A percentile compares a stretch with the other conserved stretches of the same genome.
These are phyloP conservation scores for Leptopilina clavipes DNA, from an alignment of 1,140 invertebrate species.

Conservation along the genomic window DNA sequence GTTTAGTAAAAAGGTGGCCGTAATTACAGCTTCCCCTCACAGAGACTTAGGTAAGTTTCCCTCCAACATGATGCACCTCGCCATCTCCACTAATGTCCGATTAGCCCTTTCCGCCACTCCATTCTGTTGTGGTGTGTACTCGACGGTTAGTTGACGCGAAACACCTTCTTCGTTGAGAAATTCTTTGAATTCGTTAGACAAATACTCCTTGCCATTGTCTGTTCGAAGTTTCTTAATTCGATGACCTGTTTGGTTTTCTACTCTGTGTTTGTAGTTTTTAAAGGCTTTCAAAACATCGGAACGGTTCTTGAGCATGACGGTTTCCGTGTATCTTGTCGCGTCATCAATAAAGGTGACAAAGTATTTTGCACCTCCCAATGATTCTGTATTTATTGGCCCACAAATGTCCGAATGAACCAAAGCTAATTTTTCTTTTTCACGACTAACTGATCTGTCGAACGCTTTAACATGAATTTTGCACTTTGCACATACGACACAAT, in stretches of 20 bases:
- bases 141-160: not conserved
- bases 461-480: slow-evolving; percentile 40
- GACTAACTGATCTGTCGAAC: slow-evolving; percentile 35
- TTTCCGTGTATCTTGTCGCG: slow-evolving; percentile 37
- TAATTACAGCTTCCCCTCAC: not conserved
- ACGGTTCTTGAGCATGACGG: slow-evolving; percentile 11
- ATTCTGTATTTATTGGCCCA: slow-evolving; percentile 53
- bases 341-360: slow-evolving; percentile 53
- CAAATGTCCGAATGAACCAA: slow-evolving; percentile 54
- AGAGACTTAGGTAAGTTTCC: not conserved
- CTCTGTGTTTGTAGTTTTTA: slow-evolving; percentile 37
- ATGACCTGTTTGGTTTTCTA: slow-evolving; percentile 39
- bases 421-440: slow-evolving; percentile 38
- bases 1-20: not conserved
- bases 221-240: slow-evolving; percentile 38
- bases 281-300: slow-evolving; percentile 38
- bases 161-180: not conserved
- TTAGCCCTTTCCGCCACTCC: not conserved
- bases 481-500: slow-evolving; percentile 41
- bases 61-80: not conserved
- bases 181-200: slow-evolving; percentile 28
- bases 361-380: slow-evolving; percentile 52
- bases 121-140: not conserved
- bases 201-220: slow-evolving; percentile 41
- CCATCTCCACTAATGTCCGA: not conserved